Evolutionary conservation across 2,888 invertebrate genomes (phyloP).

Genomic region (Dichetophora obliterata): DNA sequence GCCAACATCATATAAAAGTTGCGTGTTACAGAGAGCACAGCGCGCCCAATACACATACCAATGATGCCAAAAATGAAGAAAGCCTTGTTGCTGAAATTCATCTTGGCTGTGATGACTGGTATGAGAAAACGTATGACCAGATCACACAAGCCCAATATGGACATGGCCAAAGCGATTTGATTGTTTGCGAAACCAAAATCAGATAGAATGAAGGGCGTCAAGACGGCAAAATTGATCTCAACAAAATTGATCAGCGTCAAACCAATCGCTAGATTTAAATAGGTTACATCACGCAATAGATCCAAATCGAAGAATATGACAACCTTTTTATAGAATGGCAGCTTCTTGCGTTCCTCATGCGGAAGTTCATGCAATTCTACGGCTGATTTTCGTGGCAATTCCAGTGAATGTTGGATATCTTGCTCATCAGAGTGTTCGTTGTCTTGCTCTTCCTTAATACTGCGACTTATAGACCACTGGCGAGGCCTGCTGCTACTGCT

Average conservation of each 20-base stretch:
- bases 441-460: conserved; percentile 57
- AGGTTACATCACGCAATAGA: conserved; percentile 77
- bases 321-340: conserved; percentile 74
- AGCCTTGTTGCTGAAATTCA: conserved; percentile 78
- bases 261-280: conserved; percentile 79
- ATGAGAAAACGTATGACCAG: conserved; percentile 76
- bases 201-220: conserved; percentile 79
- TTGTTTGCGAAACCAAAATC: conserved; percentile 73
- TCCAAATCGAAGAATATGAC: conserved; percentile 79
- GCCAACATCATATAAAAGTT: conserved; percentile 72
- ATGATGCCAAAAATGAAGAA: conserved; percentile 79
- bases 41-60: conserved; percentile 76
- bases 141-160: conserved; percentile 77
- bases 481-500: conserved; percentile 50
- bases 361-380: conserved; percentile 40
- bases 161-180: conserved; percentile 79
- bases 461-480: conserved; percentile 60
- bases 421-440: conserved; percentile 25
- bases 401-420: conserved; percentile 27
- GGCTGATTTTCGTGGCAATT: conserved; percentile 26
- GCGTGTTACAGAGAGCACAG: conserved; percentile 72
- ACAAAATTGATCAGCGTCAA: conserved; percentile 79
- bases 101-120: conserved; percentile 77
- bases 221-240: conserved; percentile 81
- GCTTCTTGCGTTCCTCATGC: conserved; percentile 58